Evolutionary conservation across 2,888 invertebrate genomes (phyloP).

Genomic region (Conistra vaccinii): DNA sequence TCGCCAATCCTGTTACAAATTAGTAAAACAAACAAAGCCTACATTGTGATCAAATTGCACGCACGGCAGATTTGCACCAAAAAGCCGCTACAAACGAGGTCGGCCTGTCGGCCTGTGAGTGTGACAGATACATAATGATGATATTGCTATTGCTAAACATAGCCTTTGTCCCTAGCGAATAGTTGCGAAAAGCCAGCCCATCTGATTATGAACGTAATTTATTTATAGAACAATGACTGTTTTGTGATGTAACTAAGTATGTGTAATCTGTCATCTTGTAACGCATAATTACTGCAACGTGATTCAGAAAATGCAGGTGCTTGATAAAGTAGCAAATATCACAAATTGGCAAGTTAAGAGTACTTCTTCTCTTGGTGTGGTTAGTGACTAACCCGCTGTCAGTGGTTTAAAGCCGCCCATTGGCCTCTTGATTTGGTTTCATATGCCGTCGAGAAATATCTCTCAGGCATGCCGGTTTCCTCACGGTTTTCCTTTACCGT

Average conservation of each 20-base stretch:
- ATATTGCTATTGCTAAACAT: conserved; percentile 44
- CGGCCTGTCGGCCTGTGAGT: conserved; percentile 6
- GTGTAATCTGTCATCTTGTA: neutral
- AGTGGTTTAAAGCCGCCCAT: too few species aligned
- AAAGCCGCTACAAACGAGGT: conserved; percentile 40
- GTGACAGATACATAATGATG: conserved; percentile 20
- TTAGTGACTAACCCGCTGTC: too few species aligned
- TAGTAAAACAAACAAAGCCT: neutral
- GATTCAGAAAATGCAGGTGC: neutral
- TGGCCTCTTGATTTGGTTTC: too few species aligned
- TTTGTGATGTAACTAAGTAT: conserved; percentile 4
- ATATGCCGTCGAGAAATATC: too few species aligned
- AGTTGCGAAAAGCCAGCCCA: conserved; percentile 35
- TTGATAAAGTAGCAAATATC: neutral
- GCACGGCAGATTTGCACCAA: conserved; percentile 8
- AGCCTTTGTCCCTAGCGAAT: conserved; percentile 50
- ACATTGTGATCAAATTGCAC: conserved; percentile 17
- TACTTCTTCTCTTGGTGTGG: too few species aligned
- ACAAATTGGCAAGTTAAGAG: too few species aligned
- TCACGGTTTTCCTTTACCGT: too few species aligned
- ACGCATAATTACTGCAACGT: neutral
- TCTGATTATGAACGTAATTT: conserved; percentile 49
- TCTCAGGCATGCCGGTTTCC: too few species aligned
- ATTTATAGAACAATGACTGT: conserved; percentile 20
- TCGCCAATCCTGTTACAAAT: neutral